These are phyloP conservation scores for Tetanocera ferruginea DNA, from an alignment of 2,888 invertebrate genomes.

Conservation along the genomic window DNA sequence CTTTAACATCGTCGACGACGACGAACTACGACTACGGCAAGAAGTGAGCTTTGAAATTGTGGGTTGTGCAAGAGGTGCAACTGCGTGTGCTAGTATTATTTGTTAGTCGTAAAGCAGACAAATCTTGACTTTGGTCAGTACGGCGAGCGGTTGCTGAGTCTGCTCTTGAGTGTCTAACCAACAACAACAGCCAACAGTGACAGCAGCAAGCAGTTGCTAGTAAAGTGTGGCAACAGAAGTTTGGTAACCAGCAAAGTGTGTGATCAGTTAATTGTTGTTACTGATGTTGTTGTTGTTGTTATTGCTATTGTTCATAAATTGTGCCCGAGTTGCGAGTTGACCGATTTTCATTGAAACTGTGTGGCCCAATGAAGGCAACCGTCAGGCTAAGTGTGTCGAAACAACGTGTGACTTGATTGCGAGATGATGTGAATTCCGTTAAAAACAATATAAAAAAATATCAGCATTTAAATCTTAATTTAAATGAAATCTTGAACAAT, in stretches of 20 bases:
- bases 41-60: neutral
- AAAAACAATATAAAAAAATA: neutral
- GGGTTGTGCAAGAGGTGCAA: neutral
- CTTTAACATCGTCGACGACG: too few relatives aligned
- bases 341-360: constrained; percentile 17
- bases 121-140: neutral
- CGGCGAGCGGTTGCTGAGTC: neutral
- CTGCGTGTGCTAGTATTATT: neutral
- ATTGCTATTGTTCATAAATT: constrained; percentile 11
- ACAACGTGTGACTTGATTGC: too few relatives aligned
- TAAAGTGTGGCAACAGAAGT: neutral
- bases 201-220: neutral
- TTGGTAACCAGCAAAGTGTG: neutral
- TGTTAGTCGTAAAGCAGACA: neutral
- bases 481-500: neutral
- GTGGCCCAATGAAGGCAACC: neutral
- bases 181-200: neutral
- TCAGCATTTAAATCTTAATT: too few relatives aligned
- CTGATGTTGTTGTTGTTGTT: constrained; percentile 10
- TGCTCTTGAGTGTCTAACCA: neutral
- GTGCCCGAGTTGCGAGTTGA: constrained; percentile 8
- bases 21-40: too few relatives aligned
- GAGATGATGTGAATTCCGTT: neutral
- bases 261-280: neutral
- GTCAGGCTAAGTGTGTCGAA: too few relatives aligned